Evolutionary conservation across 2,113 vertebrate species (phyloP).

Genomic region (Circaetus gallicus): DNA sequence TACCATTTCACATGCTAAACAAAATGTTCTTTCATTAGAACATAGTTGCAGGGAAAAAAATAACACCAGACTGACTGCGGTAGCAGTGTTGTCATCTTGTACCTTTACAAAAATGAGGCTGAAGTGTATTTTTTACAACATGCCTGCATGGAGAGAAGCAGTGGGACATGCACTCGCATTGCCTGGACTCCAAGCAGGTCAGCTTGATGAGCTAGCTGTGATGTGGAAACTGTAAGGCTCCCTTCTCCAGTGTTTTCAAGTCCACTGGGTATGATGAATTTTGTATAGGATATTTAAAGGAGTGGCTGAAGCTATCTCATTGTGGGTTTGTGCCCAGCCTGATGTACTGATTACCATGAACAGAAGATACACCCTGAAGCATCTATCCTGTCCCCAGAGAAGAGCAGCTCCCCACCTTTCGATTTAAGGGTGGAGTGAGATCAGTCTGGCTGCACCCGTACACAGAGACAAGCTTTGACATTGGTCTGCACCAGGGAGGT

Average conservation of each 20-base stretch:
- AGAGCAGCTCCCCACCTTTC: background rate
- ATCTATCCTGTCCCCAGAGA: background rate
- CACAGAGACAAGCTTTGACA: fast-evolving
- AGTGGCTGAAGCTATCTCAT: background rate
- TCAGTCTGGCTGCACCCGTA: background rate
- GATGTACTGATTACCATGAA: background rate
- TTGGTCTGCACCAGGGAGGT: background rate
- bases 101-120: background rate
- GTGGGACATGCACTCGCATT: background rate
- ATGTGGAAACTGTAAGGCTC: background rate
- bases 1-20: background rate
- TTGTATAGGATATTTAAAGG: background rate
- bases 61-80: fast-evolving
- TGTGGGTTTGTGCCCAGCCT: background rate
- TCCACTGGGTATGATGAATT: background rate
- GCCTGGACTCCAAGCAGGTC: background rate
- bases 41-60: background rate
- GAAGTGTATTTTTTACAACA: background rate
- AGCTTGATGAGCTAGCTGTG: background rate
- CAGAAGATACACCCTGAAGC: background rate
- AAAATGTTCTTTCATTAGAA: constrained; percentile 34
- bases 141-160: background rate
- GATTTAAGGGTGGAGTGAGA: background rate
- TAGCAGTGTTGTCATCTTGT: background rate
- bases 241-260: background rate